Evolutionary conservation across 2,888 invertebrate genomes (phyloP).

Genomic region (Invenusta paracnida): DNA sequence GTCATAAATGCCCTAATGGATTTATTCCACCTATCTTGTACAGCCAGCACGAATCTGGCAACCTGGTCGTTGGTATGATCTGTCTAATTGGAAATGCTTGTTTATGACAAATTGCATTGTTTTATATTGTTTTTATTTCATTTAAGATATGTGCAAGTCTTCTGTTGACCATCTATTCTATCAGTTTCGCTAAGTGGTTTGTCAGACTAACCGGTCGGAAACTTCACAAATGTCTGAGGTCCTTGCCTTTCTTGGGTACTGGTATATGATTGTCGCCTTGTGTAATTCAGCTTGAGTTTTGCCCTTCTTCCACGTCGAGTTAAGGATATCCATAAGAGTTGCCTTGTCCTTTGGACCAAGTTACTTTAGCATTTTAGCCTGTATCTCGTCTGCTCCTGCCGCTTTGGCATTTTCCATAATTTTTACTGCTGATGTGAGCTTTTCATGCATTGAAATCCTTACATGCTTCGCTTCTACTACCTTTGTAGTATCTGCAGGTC

Average conservation of each 20-base stretch:
- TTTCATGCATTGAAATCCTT: background rate
- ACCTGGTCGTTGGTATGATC: background rate
- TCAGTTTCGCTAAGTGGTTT: background rate
- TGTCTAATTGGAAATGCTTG: background rate
- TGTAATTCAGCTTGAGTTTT: background rate
- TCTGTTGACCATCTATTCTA: background rate
- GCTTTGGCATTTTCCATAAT: background rate
- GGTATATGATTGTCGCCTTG: slow-evolving; percentile 7
- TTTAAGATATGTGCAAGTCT: background rate
- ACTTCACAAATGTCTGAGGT: background rate
- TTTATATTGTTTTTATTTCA: no score
- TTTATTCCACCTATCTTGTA: background rate
- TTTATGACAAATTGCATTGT: background rate
- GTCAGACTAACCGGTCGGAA: background rate
- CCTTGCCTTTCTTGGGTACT: background rate
- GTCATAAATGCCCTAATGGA: background rate
- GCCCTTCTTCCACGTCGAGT: background rate
- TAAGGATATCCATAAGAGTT: background rate
- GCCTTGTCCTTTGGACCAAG: background rate
- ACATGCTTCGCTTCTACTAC: background rate
- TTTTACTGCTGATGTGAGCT: background rate
- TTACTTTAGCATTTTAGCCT: background rate
- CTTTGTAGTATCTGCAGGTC: background rate
- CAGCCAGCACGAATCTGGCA: background rate
- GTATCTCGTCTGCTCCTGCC: background rate